Conservation (phyloP, 2,888 invertebrate species). For the Microctonus brassicae region DNA sequence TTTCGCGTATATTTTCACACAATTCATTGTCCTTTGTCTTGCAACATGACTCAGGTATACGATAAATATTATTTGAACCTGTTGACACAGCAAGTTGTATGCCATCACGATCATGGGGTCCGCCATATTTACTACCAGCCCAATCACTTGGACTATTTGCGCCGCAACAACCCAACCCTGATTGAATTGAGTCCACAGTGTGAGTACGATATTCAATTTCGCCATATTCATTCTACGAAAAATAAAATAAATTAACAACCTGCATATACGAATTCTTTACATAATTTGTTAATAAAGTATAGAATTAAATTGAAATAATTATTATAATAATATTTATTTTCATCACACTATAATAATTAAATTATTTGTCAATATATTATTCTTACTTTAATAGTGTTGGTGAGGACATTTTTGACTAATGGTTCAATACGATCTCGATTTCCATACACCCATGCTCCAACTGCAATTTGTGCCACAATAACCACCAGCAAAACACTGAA, state of each 20-base stretch:
- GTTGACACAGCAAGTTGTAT: slow-evolving; percentile 72
- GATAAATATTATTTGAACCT: slow-evolving; percentile 68
- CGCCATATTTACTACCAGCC: slow-evolving; percentile 76
- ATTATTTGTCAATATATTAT: too few species aligned
- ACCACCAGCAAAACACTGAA: slow-evolving; percentile 83
- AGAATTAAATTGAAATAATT: too few species aligned
- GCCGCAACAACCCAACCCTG: slow-evolving; percentile 83
- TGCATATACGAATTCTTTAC: too few species aligned
- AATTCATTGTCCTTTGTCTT: slow-evolving; percentile 68
- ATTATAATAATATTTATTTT: too few species aligned
- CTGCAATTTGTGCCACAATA: slow-evolving; percentile 83
- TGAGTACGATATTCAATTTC: slow-evolving; percentile 55
- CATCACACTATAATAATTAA: too few species aligned
- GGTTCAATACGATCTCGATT: slow-evolving; percentile 78
- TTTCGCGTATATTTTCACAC: slow-evolving; percentile 72
- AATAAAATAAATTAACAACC: neutral
- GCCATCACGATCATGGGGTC: slow-evolving; percentile 69
- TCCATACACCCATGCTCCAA: slow-evolving; percentile 82
- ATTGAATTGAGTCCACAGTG: slow-evolving; percentile 62
- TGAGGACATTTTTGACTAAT: slow-evolving; percentile 72
- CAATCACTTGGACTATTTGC: slow-evolving; percentile 81
- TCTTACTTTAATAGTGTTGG: slow-evolving; percentile 63
- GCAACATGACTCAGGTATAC: slow-evolving; percentile 77
- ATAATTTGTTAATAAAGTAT: too few species aligned
- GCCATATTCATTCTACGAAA: slow-evolving; percentile 64